These are phyloP conservation scores for Noctua pronuba DNA, from an alignment of 2,888 invertebrate genomes.

Conservation along the genomic window DNA sequence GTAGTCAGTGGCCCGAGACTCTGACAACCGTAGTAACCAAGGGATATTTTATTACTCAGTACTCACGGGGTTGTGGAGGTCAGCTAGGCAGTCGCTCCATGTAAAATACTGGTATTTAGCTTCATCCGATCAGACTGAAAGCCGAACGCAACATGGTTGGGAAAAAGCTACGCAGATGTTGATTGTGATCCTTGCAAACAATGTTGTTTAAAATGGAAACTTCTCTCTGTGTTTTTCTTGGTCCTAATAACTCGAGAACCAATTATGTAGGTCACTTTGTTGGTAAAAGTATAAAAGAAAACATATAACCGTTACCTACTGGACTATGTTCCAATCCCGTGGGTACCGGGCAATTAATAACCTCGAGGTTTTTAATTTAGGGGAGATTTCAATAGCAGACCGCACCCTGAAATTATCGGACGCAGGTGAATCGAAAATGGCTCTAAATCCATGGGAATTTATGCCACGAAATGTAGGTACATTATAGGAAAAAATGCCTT, in stretches of 20 bases:
- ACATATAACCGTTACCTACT: not conserved
- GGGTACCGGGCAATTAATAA: not conserved
- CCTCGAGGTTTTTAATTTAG: constrained; percentile 8
- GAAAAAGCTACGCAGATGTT: not conserved
- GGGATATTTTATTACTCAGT: too few species aligned
- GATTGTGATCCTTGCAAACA: not conserved
- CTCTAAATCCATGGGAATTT: not conserved
- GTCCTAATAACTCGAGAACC: not conserved
- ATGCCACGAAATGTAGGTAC: not conserved
- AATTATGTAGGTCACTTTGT: not conserved
- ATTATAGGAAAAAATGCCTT: too few species aligned
- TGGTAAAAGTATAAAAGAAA: constrained; percentile 7
- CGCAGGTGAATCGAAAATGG: not conserved
- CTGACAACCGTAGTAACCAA: too few species aligned
- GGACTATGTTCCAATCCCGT: not conserved
- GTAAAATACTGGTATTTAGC: not conserved
- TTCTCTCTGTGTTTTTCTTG: not conserved
- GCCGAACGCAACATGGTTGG: not conserved
- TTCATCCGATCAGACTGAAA: not conserved
- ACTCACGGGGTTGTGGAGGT: not conserved
- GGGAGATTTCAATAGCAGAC: constrained; percentile 6
- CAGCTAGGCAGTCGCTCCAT: not conserved
- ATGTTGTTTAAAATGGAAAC: not conserved
- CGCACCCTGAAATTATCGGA: constrained; percentile 1
- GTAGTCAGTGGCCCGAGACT: too few species aligned